A percentile compares a stretch with the other conserved stretches of the same genome.
Conservation (phyloP, 1,140 invertebrate species). For the Scylla paramamosain region DNA sequence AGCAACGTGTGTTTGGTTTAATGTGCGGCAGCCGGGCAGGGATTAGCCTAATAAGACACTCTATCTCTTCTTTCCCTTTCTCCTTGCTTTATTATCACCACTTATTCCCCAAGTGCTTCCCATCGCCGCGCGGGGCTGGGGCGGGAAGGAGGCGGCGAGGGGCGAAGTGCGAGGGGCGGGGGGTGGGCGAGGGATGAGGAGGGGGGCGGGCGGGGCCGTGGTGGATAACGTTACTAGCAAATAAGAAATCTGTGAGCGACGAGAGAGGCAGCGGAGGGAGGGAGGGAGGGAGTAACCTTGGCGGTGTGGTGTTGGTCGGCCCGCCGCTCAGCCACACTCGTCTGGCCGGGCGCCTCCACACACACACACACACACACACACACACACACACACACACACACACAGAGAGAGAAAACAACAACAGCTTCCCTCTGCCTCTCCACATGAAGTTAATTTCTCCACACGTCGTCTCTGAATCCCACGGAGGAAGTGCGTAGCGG, state of each 20-base stretch:
- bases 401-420: neutral
- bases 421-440: neutral
- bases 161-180: too few species aligned
- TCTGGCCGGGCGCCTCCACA: neutral
- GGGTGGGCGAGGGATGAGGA: too few species aligned
- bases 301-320: neutral
- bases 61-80: neutral
- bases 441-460: neutral
- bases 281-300: neutral
- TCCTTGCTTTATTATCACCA: neutral
- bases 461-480: neutral
- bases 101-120: neutral
- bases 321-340: neutral
- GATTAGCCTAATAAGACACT: neutral
- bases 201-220: neutral
- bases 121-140: neutral
- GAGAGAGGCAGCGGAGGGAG: neutral
- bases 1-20: conserved; percentile 7
- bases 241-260: conserved; percentile 11
- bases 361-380: too few species aligned
- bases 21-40: neutral
- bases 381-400: too few species aligned
- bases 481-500: neutral
- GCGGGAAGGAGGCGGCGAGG: too few species aligned
- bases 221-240: neutral